Evolutionary conservation across 2,888 invertebrate species (phyloP).

Genomic region (Drosophila villosipedis): DNA sequence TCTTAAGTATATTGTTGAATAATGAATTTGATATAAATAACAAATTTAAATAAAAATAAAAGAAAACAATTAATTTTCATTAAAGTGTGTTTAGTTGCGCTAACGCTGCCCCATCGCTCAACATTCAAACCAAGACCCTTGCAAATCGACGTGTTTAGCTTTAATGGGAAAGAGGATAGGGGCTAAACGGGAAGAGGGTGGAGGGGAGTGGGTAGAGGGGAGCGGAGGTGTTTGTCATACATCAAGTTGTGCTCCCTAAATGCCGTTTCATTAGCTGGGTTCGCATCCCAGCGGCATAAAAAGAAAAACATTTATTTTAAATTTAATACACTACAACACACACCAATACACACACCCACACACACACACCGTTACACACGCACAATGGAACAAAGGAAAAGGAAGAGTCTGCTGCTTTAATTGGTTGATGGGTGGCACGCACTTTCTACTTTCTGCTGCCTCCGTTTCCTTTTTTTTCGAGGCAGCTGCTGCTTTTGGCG

Average conservation of each 20-base stretch:
- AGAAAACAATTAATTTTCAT: constrained; percentile 60
- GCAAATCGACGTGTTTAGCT: constrained; percentile 42
- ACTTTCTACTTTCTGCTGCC: constrained; percentile 19
- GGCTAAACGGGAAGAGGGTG: not conserved
- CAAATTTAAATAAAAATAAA: not conserved
- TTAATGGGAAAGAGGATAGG: constrained; percentile 32
- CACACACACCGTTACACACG: constrained; percentile 8
- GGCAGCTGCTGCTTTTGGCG: constrained; percentile 6
- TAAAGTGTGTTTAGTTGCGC: constrained; percentile 48
- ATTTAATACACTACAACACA: constrained; percentile 66
- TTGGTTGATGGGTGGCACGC: constrained; percentile 56
- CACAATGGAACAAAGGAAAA: constrained; percentile 36
- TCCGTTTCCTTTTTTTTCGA: not conserved
- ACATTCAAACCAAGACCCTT: not conserved
- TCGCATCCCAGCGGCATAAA: constrained; percentile 35
- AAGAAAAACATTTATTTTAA: constrained; percentile 74
- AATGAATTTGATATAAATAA: not conserved
- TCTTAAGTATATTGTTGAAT: not conserved
- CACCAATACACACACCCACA: constrained; percentile 4
- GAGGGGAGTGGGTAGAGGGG: not conserved
- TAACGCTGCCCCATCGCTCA: not conserved
- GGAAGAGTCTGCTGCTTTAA: constrained; percentile 52
- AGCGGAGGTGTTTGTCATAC: constrained; percentile 48
- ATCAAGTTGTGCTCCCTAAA: constrained; percentile 61
- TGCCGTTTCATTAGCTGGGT: constrained; percentile 68